These are phyloP conservation scores for Melanotaenia maccullochi DNA, from an alignment of 2,797 vertebrate genomes.

Conservation along the genomic window DNA sequence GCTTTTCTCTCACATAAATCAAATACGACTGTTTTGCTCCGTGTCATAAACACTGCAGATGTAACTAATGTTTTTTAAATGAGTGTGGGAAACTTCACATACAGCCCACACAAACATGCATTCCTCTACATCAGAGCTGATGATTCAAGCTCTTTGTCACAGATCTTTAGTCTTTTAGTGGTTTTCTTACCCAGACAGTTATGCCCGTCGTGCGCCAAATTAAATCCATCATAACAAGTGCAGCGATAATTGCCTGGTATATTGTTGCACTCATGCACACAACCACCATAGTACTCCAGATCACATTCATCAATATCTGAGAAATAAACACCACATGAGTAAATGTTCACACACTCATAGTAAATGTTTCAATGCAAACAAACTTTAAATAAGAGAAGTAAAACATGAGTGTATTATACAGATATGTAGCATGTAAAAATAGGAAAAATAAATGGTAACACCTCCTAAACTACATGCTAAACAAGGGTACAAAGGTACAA, in stretches of 20 bases:
- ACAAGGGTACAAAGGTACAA: not conserved
- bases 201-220: slow-evolving; percentile 95
- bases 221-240: slow-evolving; percentile 96
- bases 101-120: slow-evolving; percentile 41
- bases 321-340: slow-evolving; percentile 70
- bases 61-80: slow-evolving; percentile 29
- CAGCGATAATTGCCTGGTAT: slow-evolving; percentile 98
- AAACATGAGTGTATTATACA: not conserved
- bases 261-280: slow-evolving; percentile 97
- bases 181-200: slow-evolving; percentile 93
- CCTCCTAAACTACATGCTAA: not conserved
- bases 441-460: not conserved
- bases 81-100: slow-evolving; percentile 37
- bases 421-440: not conserved
- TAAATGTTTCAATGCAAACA: not conserved
- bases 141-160: slow-evolving; percentile 15
- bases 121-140: slow-evolving; percentile 31
- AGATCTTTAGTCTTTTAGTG: not conserved
- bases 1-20: slow-evolving; percentile 18
- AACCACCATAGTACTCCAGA: slow-evolving; percentile 93
- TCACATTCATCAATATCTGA: slow-evolving; percentile 97
- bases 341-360: slow-evolving; percentile 31
- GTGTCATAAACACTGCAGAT: slow-evolving; percentile 25
- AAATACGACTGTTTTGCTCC: slow-evolving; percentile 15
- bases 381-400: slow-evolving; percentile 1